A percentile compares a stretch with the other conserved stretches of the same genome.
These are phyloP conservation scores for Streptopelia turtur DNA, from an alignment of 2,797 vertebrate species.

Conservation along the genomic window DNA sequence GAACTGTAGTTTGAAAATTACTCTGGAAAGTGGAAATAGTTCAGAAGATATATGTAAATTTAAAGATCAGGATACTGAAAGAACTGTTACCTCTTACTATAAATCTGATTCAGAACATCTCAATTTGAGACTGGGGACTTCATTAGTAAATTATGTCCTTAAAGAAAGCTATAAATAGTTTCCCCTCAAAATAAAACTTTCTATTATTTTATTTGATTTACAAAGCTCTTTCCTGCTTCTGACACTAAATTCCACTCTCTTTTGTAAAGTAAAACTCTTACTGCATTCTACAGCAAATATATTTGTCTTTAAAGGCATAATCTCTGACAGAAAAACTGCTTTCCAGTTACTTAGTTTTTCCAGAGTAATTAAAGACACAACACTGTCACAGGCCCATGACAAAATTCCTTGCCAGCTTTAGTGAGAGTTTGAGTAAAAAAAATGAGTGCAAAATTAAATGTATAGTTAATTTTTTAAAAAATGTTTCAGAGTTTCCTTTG, in stretches of 20 bases:
- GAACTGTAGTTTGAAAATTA: conserved; percentile 26
- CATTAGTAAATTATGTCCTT: conserved; percentile 44
- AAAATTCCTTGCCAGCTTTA: neutral
- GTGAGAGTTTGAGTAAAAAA: neutral
- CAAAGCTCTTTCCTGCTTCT: neutral
- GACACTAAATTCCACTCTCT: neutral
- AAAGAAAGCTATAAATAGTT: conserved; percentile 37
- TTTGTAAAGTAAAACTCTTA: neutral
- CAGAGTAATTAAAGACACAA: neutral
- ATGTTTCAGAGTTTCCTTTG: neutral
- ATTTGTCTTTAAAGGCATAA: neutral
- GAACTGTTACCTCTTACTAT: conserved; percentile 35
- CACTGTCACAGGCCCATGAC: neutral
- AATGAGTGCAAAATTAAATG: accelerated
- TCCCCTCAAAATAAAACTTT: conserved; percentile 18
- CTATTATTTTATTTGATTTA: neutral
- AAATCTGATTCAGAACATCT: conserved; percentile 48
- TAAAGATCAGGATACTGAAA: conserved; percentile 46
- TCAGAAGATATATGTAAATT: conserved; percentile 49
- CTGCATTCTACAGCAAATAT: neutral
- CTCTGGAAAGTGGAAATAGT: conserved; percentile 45
- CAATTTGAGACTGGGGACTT: conserved; percentile 29
- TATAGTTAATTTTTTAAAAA: neutral
- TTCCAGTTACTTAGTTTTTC: neutral
- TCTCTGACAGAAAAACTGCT: neutral